phyloP scores from a whole-genome alignment of 2,113 vertebrate species.

The Takifugu bimaculatus region DNA sequence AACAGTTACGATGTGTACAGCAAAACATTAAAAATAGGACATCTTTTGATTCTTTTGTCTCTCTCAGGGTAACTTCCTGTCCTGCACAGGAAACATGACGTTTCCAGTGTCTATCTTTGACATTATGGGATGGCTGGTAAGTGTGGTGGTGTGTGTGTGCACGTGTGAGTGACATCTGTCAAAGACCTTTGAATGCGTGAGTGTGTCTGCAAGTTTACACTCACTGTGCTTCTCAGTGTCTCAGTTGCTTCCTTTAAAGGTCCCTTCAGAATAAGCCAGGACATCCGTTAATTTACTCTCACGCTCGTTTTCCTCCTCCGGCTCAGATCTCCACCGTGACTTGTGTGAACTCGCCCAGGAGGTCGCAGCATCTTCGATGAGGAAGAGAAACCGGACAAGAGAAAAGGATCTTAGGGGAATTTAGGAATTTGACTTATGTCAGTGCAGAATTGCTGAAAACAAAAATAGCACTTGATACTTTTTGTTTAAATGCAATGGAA shows the following conservation, averaged over 20 bases:
- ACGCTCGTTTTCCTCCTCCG: slow-evolving; percentile 39
- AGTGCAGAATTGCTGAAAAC: too few species aligned
- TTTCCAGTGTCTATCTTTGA: slow-evolving; percentile 23
- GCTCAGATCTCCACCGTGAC: not conserved
- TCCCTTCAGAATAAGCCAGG: slow-evolving; percentile 45
- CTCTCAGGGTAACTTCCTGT: slow-evolving; percentile 42
- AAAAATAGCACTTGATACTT: too few species aligned
- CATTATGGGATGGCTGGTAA: slow-evolving; percentile 4
- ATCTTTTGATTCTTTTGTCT: slow-evolving; percentile 26
- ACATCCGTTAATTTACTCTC: slow-evolving; percentile 33
- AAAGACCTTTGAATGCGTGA: slow-evolving; percentile 33
- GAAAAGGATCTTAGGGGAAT: slow-evolving; percentile 18
- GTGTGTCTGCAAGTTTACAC: slow-evolving; percentile 21
- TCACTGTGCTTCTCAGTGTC: slow-evolving; percentile 18
- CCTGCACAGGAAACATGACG: slow-evolving; percentile 37
- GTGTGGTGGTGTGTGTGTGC: slow-evolving; percentile 10
- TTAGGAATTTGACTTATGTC: not conserved
- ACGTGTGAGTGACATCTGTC: slow-evolving; percentile 32
- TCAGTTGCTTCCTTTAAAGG: slow-evolving; percentile 39
- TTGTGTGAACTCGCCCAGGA: slow-evolving; percentile 6
- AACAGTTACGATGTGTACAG: slow-evolving; percentile 15
- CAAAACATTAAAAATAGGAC: slow-evolving; percentile 13
- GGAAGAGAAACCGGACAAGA: not conserved
- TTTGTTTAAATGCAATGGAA: too few species aligned
- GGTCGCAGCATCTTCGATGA: slow-evolving; percentile 1